Conservation (phyloP, 2,113 vertebrate species). For the Myotis lucifugus region DNA sequence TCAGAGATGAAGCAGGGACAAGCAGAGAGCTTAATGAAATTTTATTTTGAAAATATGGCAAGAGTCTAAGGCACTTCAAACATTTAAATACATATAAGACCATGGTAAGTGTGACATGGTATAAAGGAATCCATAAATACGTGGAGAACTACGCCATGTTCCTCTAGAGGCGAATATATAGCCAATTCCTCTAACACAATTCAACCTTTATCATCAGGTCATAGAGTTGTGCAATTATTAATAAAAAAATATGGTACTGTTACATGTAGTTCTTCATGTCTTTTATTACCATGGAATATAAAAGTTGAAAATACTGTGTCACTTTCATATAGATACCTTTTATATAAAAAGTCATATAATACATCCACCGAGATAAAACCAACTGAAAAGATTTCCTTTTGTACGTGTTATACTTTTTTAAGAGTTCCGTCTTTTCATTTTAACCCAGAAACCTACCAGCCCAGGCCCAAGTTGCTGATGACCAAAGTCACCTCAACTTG, state of each 20-base stretch:
- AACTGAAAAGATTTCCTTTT: conserved; percentile 81
- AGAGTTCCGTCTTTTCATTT: conserved; percentile 75
- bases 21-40: conserved; percentile 84
- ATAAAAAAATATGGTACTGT: conserved; percentile 91
- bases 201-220: conserved; percentile 78
- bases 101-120: conserved; percentile 84
- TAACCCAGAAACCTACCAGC: conserved; percentile 80
- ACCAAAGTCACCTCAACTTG: conserved; percentile 72
- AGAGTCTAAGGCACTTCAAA: conserved; percentile 94
- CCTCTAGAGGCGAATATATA: conserved; percentile 78
- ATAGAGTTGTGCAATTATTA: conserved; percentile 87
- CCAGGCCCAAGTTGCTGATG: conserved; percentile 67
- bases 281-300: conserved; percentile 88
- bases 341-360: conserved; percentile 91
- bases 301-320: conserved; percentile 93
- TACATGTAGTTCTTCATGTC: conserved; percentile 89
- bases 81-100: conserved; percentile 87
- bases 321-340: conserved; percentile 93
- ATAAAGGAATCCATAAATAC: conserved; percentile 86
- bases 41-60: conserved; percentile 95
- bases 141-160: conserved; percentile 71
- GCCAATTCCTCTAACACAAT: conserved; percentile 81
- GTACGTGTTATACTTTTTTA: conserved; percentile 75
- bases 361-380: conserved; percentile 79
- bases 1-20: conserved; percentile 61